phyloP scores from a whole-genome alignment of 2,797 vertebrate genomes.

The Tapera naevia region DNA sequence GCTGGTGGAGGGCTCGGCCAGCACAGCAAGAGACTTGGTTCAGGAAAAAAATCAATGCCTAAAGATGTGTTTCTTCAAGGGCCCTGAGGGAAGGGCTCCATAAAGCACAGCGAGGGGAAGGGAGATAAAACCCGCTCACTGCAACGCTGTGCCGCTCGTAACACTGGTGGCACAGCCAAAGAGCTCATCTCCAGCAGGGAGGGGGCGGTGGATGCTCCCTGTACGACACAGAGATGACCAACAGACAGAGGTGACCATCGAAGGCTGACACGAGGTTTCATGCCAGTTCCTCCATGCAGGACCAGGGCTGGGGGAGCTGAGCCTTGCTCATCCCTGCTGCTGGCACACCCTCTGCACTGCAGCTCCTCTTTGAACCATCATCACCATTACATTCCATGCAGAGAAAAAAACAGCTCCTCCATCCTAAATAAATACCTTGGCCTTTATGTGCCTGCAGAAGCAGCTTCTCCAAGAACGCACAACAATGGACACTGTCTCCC shows the following conservation, averaged over 20 bases:
- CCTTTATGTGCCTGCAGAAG: not conserved
- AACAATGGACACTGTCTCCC: not conserved
- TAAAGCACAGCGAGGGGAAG: not conserved
- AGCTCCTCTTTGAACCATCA: not conserved
- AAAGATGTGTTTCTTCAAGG: not conserved
- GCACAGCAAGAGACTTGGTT: not conserved
- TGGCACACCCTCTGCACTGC: rapidly evolving
- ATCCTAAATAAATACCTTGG: not conserved
- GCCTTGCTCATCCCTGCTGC: not conserved
- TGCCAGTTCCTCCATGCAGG: not conserved
- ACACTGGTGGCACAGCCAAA: not conserved
- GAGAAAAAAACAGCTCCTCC: not conserved
- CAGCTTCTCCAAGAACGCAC: not conserved
- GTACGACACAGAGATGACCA: not conserved
- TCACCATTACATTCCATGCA: not conserved
- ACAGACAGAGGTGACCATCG: rapidly evolving
- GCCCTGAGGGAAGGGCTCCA: not conserved
- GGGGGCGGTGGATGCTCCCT: rapidly evolving
- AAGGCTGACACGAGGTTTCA: rapidly evolving
- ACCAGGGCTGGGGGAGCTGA: not conserved
- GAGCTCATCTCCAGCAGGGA: not conserved
- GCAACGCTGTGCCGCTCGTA: rapidly evolving
- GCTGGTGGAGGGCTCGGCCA: not conserved
- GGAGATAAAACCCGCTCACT: not conserved
- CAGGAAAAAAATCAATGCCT: not conserved